Percentiles rank a stretch among this genome's conserved stretches.
phyloP scores from a whole-genome alignment of 2,888 invertebrate species.

The Euproctis similis region DNA sequence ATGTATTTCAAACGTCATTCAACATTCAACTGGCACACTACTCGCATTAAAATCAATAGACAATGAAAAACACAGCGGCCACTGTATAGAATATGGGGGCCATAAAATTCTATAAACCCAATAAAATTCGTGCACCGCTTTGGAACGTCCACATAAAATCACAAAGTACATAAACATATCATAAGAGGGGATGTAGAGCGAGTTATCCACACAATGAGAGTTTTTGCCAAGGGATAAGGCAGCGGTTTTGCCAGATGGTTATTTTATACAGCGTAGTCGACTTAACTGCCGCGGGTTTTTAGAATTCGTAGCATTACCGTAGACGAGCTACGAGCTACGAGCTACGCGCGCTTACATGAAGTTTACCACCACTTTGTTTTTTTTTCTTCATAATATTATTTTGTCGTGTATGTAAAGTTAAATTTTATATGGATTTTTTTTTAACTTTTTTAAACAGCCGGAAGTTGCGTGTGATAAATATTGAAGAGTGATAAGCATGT shows the following conservation, averaged over 20 bases:
- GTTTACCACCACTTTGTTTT: too few species aligned
- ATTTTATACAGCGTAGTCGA: slow-evolving; percentile 70
- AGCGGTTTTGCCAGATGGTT: slow-evolving; percentile 68
- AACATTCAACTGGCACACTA: slow-evolving; percentile 21
- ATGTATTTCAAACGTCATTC: slow-evolving; percentile 1
- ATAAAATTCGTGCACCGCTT: slow-evolving; percentile 74
- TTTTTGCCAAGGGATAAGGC: slow-evolving; percentile 68
- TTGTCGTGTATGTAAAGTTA: too few species aligned
- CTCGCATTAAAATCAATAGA: slow-evolving; percentile 65
- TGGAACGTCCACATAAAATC: slow-evolving; percentile 74
- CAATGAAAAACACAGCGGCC: slow-evolving; percentile 70
- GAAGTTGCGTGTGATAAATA: too few species aligned
- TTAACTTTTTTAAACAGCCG: too few species aligned
- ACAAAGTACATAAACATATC: slow-evolving; percentile 75
- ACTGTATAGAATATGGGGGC: slow-evolving; percentile 59
- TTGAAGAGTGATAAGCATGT: too few species aligned
- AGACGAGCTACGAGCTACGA: slow-evolving; percentile 23
- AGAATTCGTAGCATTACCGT: slow-evolving; percentile 24
- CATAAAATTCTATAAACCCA: slow-evolving; percentile 75
- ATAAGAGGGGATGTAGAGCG: slow-evolving; percentile 69
- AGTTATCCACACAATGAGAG: slow-evolving; percentile 70
- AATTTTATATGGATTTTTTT: too few species aligned
- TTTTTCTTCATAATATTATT: too few species aligned
- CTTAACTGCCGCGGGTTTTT: slow-evolving; percentile 54
- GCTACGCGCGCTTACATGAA: too few species aligned